Percentiles rank a stretch among this genome's conserved stretches.
These are phyloP conservation scores for Hirudo medicinalis DNA, from an alignment of 1,140 invertebrate species.

Conservation along the genomic window DNA sequence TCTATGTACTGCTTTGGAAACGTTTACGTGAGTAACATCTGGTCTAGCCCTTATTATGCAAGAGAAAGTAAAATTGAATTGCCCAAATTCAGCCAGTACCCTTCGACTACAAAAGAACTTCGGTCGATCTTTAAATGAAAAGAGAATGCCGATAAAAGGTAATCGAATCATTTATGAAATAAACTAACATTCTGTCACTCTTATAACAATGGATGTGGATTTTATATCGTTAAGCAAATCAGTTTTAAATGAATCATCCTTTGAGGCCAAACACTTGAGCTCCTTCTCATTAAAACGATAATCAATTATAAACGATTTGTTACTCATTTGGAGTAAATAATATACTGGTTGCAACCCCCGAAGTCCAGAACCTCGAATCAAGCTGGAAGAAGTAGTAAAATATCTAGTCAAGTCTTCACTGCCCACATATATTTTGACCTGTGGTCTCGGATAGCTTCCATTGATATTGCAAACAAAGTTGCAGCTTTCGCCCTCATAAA, in stretches of 20 bases:
- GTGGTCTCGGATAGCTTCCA: conserved; percentile 13
- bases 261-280: conserved; percentile 12
- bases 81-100: neutral
- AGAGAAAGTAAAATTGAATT: neutral
- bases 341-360: conserved; percentile 11
- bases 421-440: conserved; percentile 11
- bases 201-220: neutral
- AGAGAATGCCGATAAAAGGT: neutral
- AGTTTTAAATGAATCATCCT: neutral
- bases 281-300: conserved; percentile 13
- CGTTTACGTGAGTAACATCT: neutral
- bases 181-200: neutral
- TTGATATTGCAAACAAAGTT: conserved; percentile 1
- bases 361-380: neutral
- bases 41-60: conserved; percentile 2
- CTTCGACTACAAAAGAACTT: neutral
- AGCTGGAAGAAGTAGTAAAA: conserved; percentile 1
- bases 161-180: neutral
- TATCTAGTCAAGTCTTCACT: conserved; percentile 11
- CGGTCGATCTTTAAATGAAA: conserved; percentile 3
- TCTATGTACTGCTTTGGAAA: neutral
- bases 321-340: conserved; percentile 12
- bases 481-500: neutral
- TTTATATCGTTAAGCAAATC: neutral
- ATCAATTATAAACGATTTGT: neutral